Evolutionary conservation across 2,888 invertebrate species (phyloP).

Genomic region (Catocala fraxini): DNA sequence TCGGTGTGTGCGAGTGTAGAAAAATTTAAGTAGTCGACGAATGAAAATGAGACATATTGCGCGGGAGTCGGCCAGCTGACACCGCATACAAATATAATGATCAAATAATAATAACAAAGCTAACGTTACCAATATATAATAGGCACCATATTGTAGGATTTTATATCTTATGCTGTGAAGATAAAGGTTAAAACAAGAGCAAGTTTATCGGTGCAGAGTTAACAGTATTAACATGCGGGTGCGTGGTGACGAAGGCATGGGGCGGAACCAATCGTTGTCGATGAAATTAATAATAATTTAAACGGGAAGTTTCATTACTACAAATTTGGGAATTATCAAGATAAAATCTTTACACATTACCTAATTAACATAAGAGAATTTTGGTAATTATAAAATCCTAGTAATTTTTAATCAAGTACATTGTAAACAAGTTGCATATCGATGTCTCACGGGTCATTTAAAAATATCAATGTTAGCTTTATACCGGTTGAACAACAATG

Average conservation of each 20-base stretch:
- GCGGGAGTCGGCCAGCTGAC: slow-evolving; percentile 69
- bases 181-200: slow-evolving; percentile 54
- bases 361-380: no score
- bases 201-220: slow-evolving; percentile 54
- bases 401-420: background rate
- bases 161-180: slow-evolving; percentile 46
- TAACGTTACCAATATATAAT: slow-evolving; percentile 31
- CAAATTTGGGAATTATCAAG: background rate
- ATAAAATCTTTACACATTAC: background rate
- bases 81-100: slow-evolving; percentile 57
- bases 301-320: background rate
- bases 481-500: slow-evolving; percentile 24
- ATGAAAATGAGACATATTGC: slow-evolving; percentile 46
- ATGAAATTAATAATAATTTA: background rate
- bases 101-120: slow-evolving; percentile 64
- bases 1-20: slow-evolving; percentile 24
- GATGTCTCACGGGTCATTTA: background rate
- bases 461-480: slow-evolving; percentile 11
- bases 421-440: background rate
- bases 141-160: slow-evolving; percentile 34
- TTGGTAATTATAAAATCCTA: background rate
- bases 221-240: slow-evolving; percentile 72
- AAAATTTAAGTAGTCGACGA: slow-evolving; percentile 28
- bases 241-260: slow-evolving; percentile 58
- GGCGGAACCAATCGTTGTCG: slow-evolving; percentile 56